These are phyloP conservation scores for Cyrtorhinus lividipennis DNA, from an alignment of 1,140 invertebrate species.

Conservation along the genomic window DNA sequence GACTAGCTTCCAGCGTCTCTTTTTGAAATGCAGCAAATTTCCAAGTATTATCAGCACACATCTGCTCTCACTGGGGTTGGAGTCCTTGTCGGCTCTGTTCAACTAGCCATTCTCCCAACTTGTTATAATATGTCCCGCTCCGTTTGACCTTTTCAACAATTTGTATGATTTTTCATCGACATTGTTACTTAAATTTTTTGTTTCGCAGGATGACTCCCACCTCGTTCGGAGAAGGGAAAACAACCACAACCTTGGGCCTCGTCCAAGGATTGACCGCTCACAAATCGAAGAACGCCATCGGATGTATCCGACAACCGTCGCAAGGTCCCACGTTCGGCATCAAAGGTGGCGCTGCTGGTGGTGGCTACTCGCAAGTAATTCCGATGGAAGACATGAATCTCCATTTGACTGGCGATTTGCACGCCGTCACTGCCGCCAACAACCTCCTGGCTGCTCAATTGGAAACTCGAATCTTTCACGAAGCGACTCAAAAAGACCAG, in stretches of 20 bases:
- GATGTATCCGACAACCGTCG: slow-evolving; percentile 92
- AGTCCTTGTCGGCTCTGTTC: too few relatives aligned
- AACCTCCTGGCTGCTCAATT: slow-evolving; percentile 90
- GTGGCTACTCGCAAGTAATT: slow-evolving; percentile 89
- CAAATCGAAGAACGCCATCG: slow-evolving; percentile 73
- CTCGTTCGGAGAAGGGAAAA: slow-evolving; percentile 93
- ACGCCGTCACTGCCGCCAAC: slow-evolving; percentile 94
- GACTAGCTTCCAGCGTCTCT: too few relatives aligned
- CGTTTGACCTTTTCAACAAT: too few relatives aligned
- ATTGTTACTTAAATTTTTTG: too few relatives aligned
- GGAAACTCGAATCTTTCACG: slow-evolving; percentile 93
- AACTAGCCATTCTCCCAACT: too few relatives aligned
- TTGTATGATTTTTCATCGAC: too few relatives aligned
- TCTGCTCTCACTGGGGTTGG: too few relatives aligned
- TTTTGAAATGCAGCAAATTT: too few relatives aligned
- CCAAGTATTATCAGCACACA: too few relatives aligned
- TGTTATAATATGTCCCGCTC: too few relatives aligned
- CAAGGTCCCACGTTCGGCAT: slow-evolving; percentile 98
- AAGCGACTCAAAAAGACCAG: slow-evolving; percentile 72
- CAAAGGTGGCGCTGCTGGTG: slow-evolving; percentile 91
- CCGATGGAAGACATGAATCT: slow-evolving; percentile 99
- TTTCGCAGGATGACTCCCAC: slow-evolving; percentile 73
- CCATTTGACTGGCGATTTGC: slow-evolving; percentile 97
- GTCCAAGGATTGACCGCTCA: slow-evolving; percentile 83
- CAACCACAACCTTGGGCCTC: slow-evolving; percentile 86